Evolutionary conservation across 2,888 invertebrate genomes (phyloP).

Genomic region (Dilophus febrilis): DNA sequence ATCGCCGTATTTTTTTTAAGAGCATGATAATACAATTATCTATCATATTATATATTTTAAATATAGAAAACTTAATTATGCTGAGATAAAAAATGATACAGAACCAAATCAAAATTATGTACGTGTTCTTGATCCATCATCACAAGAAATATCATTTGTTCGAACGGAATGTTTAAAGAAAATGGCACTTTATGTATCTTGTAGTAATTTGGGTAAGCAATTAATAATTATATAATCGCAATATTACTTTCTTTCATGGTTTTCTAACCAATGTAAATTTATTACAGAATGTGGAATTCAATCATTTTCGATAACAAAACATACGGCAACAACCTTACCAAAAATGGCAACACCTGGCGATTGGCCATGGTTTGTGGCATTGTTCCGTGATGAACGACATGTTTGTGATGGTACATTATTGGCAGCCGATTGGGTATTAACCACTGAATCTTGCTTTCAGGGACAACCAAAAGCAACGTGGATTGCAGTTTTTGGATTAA

Average conservation of each 20-base stretch:
- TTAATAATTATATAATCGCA: conserved; percentile 9
- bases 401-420: conserved; percentile 78
- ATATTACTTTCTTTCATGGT: not conserved
- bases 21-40: conserved; percentile 1
- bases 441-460: conserved; percentile 77
- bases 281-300: conserved; percentile 50
- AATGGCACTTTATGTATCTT: conserved; percentile 63
- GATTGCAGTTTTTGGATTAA: conserved; percentile 61
- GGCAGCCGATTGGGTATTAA: conserved; percentile 69
- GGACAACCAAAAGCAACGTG: conserved; percentile 78
- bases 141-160: conserved; percentile 64
- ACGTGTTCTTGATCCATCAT: conserved; percentile 63
- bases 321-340: conserved; percentile 32
- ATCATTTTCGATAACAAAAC: conserved; percentile 30
- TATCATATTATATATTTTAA: too few relatives aligned
- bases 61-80: too few relatives aligned
- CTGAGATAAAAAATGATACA: conserved; percentile 40
- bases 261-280: not conserved
- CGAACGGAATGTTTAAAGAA: conserved; percentile 56
- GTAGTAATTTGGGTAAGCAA: conserved; percentile 52
- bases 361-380: conserved; percentile 84
- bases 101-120: conserved; percentile 50
- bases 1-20: conserved; percentile 1
- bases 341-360: conserved; percentile 66
- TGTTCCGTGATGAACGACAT: conserved; percentile 68